Conservation (phyloP, 2,797 vertebrate species). For the Spinus pinus region DNA sequence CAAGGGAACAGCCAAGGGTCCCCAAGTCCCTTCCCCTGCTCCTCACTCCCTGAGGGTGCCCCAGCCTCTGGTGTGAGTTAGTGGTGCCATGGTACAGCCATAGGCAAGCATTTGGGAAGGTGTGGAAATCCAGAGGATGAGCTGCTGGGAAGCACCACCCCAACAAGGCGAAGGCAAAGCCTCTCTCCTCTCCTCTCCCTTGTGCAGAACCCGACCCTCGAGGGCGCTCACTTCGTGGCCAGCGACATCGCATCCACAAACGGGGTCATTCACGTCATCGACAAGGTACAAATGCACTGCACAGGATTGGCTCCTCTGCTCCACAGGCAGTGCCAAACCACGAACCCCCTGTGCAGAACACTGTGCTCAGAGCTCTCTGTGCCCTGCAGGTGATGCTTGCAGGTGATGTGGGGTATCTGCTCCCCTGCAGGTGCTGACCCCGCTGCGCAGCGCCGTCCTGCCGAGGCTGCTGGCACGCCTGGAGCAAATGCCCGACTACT, state of each 20-base stretch:
- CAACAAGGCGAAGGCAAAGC: fast-evolving
- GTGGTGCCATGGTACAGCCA: fast-evolving
- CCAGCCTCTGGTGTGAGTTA: too few species aligned
- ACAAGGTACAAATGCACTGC: constrained; percentile 74
- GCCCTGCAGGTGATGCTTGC: not conserved
- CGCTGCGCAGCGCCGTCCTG: constrained; percentile 76
- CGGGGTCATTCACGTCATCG: constrained; percentile 88
- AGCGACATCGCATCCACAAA: constrained; percentile 85
- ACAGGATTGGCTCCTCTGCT: not conserved
- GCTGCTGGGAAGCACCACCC: fast-evolving
- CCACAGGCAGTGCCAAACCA: not conserved
- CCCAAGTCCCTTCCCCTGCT: fast-evolving
- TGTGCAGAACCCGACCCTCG: constrained; percentile 80
- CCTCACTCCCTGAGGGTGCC: not conserved
- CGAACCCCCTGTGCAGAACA: not conserved
- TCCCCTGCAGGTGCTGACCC: constrained; percentile 84
- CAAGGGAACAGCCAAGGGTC: fast-evolving
- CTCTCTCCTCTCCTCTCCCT: not conserved
- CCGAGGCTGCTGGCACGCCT: constrained; percentile 79
- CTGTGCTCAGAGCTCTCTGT: not conserved
- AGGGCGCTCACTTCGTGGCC: constrained; percentile 78
- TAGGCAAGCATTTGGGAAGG: not conserved
- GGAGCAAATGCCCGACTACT: constrained; percentile 84
- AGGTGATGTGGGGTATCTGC: not conserved
- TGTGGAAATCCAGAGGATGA: not conserved